Evolutionary conservation across 2,888 invertebrate species (phyloP).

Genomic region (Macrostomum cliftonense): DNA sequence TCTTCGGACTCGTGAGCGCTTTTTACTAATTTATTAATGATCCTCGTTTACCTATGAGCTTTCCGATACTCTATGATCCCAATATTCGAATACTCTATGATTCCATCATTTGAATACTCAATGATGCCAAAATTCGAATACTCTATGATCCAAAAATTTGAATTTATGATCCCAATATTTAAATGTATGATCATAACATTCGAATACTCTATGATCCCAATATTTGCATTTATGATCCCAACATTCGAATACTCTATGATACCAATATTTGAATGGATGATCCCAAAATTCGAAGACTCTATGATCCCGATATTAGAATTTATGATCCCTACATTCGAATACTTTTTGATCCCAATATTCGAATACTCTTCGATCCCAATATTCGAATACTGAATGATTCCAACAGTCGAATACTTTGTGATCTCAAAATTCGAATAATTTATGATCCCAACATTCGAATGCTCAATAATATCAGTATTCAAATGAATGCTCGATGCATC

Average conservation of each 20-base stretch:
- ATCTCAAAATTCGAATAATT: no score
- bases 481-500: no score
- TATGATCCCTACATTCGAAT: neutral
- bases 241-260: neutral
- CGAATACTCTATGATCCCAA: neutral
- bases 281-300: neutral
- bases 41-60: no score
- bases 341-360: neutral
- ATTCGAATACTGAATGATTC: neutral
- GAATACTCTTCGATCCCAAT: no score
- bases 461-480: no score
- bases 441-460: no score
- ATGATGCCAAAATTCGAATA: neutral
- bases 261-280: neutral
- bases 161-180: neutral
- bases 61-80: neutral
- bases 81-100: no score
- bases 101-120: no score
- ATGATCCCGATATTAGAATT: neutral
- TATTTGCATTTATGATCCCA: no score
- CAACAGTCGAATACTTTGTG: neutral
- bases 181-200: neutral
- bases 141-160: neutral
- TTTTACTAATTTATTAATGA: neutral
- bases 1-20: slow-evolving; percentile 60